A percentile compares a stretch with the other conserved stretches of the same genome.
phyloP scores from a whole-genome alignment of 2,888 invertebrate species.

The Eulithis testata region DNA sequence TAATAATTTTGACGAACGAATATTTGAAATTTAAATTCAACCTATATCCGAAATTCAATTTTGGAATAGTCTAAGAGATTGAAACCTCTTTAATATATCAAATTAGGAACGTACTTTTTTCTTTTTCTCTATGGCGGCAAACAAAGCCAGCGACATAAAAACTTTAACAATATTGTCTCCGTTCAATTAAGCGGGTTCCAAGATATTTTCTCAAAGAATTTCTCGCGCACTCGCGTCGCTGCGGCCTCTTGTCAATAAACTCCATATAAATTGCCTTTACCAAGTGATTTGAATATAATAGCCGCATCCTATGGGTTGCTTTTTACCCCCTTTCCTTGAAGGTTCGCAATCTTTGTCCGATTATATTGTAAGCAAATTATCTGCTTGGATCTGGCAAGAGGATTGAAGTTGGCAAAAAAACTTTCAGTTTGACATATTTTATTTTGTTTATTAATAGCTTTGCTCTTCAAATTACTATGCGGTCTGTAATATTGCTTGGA shows the following conservation, averaged over 20 bases:
- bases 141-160: conserved; percentile 55
- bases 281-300: conserved; percentile 84
- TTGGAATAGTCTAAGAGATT: conserved; percentile 30
- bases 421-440: conserved; percentile 53
- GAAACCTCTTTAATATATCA: conserved; percentile 32
- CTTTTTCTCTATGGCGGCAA: conserved; percentile 34
- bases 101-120: conserved; percentile 38
- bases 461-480: neutral
- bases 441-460: conserved; percentile 51
- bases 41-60: conserved; percentile 32
- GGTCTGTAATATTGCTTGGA: no score
- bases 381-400: conserved; percentile 75
- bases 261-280: conserved; percentile 82
- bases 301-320: conserved; percentile 70
- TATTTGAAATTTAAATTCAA: conserved; percentile 20
- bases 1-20: conserved; percentile 17
- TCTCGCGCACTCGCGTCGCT: conserved; percentile 61
- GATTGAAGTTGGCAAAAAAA: conserved; percentile 56
- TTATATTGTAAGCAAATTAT: conserved; percentile 85
- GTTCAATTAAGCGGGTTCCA: conserved; percentile 75
- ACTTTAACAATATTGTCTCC: conserved; percentile 76
- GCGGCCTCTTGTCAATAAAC: conserved; percentile 80
- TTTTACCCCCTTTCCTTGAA: conserved; percentile 76
- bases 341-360: conserved; percentile 77
- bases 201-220: conserved; percentile 75